Conservation (phyloP, 2,113 vertebrate genomes). For the Rhea americana region DNA sequence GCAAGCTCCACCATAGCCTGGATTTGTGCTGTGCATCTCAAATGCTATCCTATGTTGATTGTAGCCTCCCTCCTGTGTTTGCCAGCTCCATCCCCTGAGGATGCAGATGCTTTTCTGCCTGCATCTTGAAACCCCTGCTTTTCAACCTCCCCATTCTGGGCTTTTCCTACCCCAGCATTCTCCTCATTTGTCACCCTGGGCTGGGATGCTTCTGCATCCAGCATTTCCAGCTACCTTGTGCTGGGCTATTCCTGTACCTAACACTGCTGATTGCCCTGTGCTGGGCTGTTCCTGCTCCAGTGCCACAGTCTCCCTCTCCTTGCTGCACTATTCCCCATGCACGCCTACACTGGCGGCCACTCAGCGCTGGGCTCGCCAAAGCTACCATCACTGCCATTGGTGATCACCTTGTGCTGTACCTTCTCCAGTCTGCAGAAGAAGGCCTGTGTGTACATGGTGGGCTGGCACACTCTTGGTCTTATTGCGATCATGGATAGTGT, state of each 20-base stretch:
- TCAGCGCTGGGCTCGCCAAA: background rate
- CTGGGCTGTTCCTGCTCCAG: background rate
- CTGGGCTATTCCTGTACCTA: background rate
- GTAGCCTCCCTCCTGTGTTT: too few relatives aligned
- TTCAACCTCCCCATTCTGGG: too few relatives aligned
- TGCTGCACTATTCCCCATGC: background rate
- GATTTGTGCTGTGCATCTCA: too few relatives aligned
- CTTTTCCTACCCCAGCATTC: too few relatives aligned
- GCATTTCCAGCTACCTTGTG: background rate
- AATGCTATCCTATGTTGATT: too few relatives aligned
- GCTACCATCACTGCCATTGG: background rate
- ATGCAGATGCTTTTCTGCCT: too few relatives aligned
- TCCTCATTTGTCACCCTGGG: too few relatives aligned
- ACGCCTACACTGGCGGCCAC: background rate
- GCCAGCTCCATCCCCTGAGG: too few relatives aligned
- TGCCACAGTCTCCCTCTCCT: background rate
- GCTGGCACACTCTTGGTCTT: slow-evolving; percentile 78
- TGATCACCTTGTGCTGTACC: background rate
- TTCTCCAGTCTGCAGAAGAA: slow-evolving; percentile 71
- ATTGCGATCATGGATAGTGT: slow-evolving; percentile 81
- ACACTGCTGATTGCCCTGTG: background rate
- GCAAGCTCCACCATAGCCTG: too few relatives aligned
- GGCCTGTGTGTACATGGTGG: slow-evolving; percentile 76
- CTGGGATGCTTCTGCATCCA: too few relatives aligned
- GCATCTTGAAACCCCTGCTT: too few relatives aligned